Conservation (phyloP, 2,888 invertebrate species). For the Microchrysa polita region DNA sequence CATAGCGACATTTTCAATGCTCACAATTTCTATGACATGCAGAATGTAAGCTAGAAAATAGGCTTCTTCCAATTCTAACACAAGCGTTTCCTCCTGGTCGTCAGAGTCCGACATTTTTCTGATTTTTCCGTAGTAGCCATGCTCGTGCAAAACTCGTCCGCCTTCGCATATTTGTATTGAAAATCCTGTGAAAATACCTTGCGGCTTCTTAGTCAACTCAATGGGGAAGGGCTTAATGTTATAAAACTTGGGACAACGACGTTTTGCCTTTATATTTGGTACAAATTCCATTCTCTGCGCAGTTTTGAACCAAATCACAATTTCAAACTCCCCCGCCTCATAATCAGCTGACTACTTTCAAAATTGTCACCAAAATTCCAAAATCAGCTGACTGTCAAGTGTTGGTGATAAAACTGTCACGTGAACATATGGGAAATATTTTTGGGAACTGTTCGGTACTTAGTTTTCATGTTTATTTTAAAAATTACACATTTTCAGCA, state of each 20-base stretch:
- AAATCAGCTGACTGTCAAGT: not conserved
- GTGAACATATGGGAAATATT: constrained; percentile 23
- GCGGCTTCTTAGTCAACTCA: constrained; percentile 65
- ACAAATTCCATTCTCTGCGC: constrained; percentile 48
- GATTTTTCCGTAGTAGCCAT: constrained; percentile 80
- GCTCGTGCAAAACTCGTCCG: constrained; percentile 73
- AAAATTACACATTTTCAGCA: not conserved
- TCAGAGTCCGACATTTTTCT: constrained; percentile 50
- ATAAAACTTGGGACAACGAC: constrained; percentile 29
- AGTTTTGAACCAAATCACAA: not conserved
- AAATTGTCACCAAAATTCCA: not conserved
- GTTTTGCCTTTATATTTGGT: constrained; percentile 54
- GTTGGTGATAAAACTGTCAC: constrained; percentile 6
- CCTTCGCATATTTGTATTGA: constrained; percentile 68
- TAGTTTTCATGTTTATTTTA: not conserved
- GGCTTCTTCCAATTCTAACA: constrained; percentile 29
- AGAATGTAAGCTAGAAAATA: constrained; percentile 15
- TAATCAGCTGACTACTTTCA: not conserved
- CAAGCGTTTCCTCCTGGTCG: not conserved
- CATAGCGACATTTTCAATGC: not conserved
- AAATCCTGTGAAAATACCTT: constrained; percentile 74
- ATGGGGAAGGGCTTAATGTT: constrained; percentile 60
- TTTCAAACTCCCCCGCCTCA: not conserved
- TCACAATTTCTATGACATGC: not conserved
- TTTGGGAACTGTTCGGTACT: not conserved